Conservation (phyloP, 2,888 invertebrate species). For the Altica lythri region DNA sequence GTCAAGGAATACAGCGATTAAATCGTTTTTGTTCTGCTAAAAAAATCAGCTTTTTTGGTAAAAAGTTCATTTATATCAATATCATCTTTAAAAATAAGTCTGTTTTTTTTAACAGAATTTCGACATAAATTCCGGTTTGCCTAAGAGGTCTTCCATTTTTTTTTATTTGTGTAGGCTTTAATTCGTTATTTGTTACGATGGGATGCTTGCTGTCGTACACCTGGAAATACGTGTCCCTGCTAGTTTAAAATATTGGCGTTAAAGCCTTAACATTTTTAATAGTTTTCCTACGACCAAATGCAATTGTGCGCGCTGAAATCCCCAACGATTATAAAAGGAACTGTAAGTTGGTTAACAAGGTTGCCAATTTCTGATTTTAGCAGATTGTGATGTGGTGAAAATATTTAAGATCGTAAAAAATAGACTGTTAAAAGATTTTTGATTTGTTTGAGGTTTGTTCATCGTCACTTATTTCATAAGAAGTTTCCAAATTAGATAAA, state of each 20-base stretch:
- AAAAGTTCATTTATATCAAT: background rate
- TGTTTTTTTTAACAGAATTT: background rate
- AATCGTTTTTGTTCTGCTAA: no score
- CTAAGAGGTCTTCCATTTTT: constrained; percentile 9
- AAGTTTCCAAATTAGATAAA: background rate
- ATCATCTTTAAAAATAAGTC: background rate
- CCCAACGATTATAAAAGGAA: background rate
- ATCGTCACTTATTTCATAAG: background rate
- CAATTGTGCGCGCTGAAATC: constrained; percentile 10
- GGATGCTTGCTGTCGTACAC: constrained; percentile 10
- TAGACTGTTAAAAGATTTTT: background rate
- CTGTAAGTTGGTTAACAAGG: background rate
- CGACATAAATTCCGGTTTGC: constrained; percentile 4
- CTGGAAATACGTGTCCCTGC: constrained; percentile 18
- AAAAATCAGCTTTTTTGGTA: background rate
- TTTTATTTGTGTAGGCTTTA: background rate
- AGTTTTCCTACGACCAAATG: constrained; percentile 8
- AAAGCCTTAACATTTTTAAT: constrained; percentile 7
- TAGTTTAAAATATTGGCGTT: constrained; percentile 8
- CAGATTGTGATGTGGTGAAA: background rate
- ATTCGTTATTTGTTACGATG: constrained; percentile 4
- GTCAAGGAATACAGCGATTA: no score
- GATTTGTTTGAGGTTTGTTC: no score
- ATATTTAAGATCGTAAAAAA: background rate
- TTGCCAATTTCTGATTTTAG: background rate